phyloP scores from a whole-genome alignment of 1,140 invertebrate species.

The Drosophila mojavensis region DNA sequence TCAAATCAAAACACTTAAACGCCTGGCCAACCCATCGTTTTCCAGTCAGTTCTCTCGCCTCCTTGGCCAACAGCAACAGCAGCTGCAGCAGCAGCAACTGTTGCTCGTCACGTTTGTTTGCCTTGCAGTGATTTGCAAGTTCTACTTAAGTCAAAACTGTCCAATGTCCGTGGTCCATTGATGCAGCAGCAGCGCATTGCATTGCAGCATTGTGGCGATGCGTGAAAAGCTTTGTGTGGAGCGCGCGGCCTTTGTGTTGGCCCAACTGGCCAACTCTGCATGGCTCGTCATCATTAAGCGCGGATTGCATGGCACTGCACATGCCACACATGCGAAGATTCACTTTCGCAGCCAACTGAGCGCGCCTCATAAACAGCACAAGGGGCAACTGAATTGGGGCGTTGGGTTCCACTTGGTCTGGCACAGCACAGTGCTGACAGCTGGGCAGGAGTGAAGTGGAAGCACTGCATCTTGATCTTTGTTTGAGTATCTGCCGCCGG shows the following conservation, averaged over 20 bases:
- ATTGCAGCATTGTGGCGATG: slow-evolving; percentile 51
- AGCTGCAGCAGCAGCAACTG: slow-evolving; percentile 2
- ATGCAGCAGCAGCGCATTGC: slow-evolving; percentile 24
- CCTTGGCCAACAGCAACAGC: background rate
- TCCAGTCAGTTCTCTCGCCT: background rate
- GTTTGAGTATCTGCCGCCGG: slow-evolving; percentile 50
- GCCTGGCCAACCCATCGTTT: slow-evolving; percentile 66
- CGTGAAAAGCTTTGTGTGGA: slow-evolving; percentile 66
- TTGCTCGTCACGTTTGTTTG: slow-evolving; percentile 71
- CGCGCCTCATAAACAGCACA: slow-evolving; percentile 48
- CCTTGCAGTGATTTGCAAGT: slow-evolving; percentile 80
- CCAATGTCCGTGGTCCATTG: slow-evolving; percentile 22
- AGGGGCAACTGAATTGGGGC: slow-evolving; percentile 61
- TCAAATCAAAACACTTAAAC: slow-evolving; percentile 84
- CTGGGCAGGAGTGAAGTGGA: slow-evolving; percentile 41
- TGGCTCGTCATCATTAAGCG: slow-evolving; percentile 77
- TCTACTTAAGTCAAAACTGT: slow-evolving; percentile 77
- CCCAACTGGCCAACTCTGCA: slow-evolving; percentile 31
- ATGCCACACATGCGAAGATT: slow-evolving; percentile 67
- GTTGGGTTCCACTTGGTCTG: slow-evolving; percentile 60
- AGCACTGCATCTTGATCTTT: slow-evolving; percentile 43
- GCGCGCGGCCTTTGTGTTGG: slow-evolving; percentile 50
- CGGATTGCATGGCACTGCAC: slow-evolving; percentile 55
- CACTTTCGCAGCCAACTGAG: slow-evolving; percentile 67
- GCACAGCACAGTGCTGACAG: slow-evolving; percentile 45